Base-by-base conservation (phyloP, 2,113 vertebrate genomes). In the Loxodonta africana region DNA sequence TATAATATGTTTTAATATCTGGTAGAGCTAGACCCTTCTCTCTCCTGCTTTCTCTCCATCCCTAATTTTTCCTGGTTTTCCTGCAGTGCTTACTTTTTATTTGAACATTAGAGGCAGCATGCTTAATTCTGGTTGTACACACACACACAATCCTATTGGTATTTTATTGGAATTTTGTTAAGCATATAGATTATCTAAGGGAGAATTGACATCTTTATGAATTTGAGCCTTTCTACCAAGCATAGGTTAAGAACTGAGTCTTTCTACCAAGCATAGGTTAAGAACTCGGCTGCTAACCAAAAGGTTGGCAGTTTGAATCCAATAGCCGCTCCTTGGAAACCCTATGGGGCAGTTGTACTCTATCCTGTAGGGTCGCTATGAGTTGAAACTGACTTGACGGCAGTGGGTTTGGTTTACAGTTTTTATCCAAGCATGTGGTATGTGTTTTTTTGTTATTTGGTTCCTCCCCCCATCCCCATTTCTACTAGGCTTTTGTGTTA, bases 401-500 rank as follows among this genome's bases (percentile, higher is more conserved):
- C 53, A 57, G 3, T 12, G 53, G 4, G 53, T 57, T 57, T 57
- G 53, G 12, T 57, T 57, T 57, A 57, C 15, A 14, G 53, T 57
- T 20, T 23, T 62, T n/a, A 1, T 28, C 83, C 12, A 87, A 82
- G 86, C 82, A 87, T 71, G 20, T 85, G 46, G 1, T 87, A 15
- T 14, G 26, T 88, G 18, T 21, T 62, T 20, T 62, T 62, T 57
- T 57, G 53, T 48, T 62, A 21, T 21, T 62, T 62, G 21, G 60
- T 62, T 57, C 15, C 15, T 83, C 91, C 87, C 73, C 37, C 17
- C 15, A 69, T 94, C 87, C 73, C 37, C 17, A 62, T 92, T 76
- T 60, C 41, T 91, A 84, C 73, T 65, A 63, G 63, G 89, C 6
- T n/a, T 95, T 86, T 80, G 21, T 95, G 8, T 86, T 78, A 83